Evolutionary conservation across 2,888 invertebrate genomes (phyloP).

Genomic region (Chrysotoxum bicinctum): DNA sequence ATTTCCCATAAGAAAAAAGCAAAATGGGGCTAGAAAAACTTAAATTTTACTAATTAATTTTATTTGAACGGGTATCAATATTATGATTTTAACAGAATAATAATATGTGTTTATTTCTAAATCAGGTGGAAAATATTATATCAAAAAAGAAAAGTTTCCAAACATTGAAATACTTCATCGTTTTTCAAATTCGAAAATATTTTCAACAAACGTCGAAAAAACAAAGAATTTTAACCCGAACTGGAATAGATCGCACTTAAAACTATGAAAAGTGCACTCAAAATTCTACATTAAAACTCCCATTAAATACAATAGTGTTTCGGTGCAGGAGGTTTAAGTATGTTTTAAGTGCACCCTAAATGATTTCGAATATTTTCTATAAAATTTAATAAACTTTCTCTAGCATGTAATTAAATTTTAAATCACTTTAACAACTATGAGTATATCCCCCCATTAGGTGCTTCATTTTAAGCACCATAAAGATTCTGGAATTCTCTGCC

Average conservation of each 20-base stretch:
- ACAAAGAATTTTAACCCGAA: background rate
- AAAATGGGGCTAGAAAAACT: too few species aligned
- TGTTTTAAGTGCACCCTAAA: conserved; percentile 9
- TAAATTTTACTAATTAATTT: too few species aligned
- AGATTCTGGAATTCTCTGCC: background rate
- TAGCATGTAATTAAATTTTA: conserved; percentile 63
- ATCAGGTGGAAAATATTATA: too few species aligned
- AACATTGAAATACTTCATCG: too few species aligned
- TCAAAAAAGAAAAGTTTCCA: too few species aligned
- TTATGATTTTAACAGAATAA: too few species aligned
- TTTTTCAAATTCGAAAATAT: too few species aligned
- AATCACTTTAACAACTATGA: conserved; percentile 59
- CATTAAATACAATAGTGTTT: background rate
- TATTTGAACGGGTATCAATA: too few species aligned
- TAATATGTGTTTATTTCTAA: too few species aligned
- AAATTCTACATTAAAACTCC: background rate
- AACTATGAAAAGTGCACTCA: background rate
- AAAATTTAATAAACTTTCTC: conserved; percentile 57
- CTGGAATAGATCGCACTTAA: background rate
- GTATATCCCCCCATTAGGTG: conserved; percentile 40
- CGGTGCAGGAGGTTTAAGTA: background rate
- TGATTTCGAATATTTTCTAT: conserved; percentile 16
- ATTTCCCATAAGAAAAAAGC: too few species aligned
- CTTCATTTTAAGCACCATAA: conserved; percentile 50
- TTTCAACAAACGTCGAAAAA: too few species aligned